Conservation (phyloP, 2,113 vertebrate genomes). For the Puma concolor region DNA sequence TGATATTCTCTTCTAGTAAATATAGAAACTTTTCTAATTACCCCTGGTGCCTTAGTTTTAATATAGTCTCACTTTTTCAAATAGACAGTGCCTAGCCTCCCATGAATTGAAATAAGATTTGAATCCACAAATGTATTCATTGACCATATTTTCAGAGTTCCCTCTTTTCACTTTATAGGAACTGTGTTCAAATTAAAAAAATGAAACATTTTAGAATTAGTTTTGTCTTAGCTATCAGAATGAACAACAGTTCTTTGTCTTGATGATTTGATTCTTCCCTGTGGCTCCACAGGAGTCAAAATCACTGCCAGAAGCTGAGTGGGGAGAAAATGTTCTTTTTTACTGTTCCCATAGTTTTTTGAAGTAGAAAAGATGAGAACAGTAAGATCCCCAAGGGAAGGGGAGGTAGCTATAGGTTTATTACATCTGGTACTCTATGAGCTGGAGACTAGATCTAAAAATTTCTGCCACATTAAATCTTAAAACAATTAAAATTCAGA, state of each 20-base stretch:
- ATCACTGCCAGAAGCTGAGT: background rate
- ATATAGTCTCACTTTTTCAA: background rate
- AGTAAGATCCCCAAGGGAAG: background rate
- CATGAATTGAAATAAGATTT: background rate
- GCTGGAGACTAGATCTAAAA: background rate
- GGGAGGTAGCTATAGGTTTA: background rate
- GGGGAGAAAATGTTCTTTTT: background rate
- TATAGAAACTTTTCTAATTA: background rate
- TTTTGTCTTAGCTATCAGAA: background rate
- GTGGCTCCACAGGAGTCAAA: background rate
- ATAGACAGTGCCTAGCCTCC: background rate
- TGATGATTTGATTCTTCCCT: background rate
- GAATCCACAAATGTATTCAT: background rate
- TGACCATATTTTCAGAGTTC: background rate
- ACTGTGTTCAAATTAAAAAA: background rate
- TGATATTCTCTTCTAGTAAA: background rate
- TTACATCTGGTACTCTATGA: background rate
- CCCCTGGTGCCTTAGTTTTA: background rate
- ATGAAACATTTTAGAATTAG: background rate
- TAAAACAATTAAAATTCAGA: background rate
- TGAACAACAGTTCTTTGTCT: background rate
- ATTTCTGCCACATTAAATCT: background rate
- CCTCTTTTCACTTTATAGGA: background rate
- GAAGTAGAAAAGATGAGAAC: background rate
- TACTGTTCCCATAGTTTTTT: background rate